Conservation (phyloP, 1,140 invertebrate genomes). For the Drosophila tristis region DNA sequence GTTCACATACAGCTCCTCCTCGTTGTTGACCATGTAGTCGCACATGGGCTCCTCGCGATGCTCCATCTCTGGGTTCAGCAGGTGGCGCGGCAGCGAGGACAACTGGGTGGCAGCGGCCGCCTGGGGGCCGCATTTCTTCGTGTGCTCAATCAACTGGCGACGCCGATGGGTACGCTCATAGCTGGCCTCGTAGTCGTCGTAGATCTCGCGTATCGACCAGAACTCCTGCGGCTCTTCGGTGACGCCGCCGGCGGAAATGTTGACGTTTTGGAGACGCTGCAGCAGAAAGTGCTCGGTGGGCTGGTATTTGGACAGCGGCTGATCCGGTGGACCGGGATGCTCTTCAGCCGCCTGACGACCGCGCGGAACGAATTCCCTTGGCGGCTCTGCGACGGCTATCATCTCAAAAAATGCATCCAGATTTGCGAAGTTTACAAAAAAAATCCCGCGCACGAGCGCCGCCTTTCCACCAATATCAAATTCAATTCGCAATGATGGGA, state of each 20-base stretch:
- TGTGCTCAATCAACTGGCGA: slow-evolving; percentile 61
- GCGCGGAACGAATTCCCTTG: slow-evolving; percentile 93
- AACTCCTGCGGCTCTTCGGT: slow-evolving; percentile 86
- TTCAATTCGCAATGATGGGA: slow-evolving; percentile 20
- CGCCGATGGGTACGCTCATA: slow-evolving; percentile 59
- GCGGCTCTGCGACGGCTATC: slow-evolving; percentile 78
- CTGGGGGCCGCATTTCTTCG: slow-evolving; percentile 63
- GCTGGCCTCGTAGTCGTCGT: slow-evolving; percentile 62
- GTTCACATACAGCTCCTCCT: slow-evolving; percentile 96
- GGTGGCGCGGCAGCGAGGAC: slow-evolving; percentile 52
- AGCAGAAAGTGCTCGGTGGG: slow-evolving; percentile 87
- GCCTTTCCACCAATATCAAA: slow-evolving; percentile 29
- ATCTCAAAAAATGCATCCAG: slow-evolving; percentile 76
- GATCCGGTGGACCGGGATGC: slow-evolving; percentile 88
- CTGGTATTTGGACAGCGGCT: slow-evolving; percentile 75
- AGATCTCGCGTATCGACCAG: slow-evolving; percentile 88
- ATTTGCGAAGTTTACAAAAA: slow-evolving; percentile 51
- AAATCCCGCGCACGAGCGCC: slow-evolving; percentile 37
- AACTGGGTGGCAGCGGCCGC: slow-evolving; percentile 63
- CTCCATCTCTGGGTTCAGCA: slow-evolving; percentile 39
- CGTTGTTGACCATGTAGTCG: slow-evolving; percentile 85
- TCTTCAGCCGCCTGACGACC: slow-evolving; percentile 91
- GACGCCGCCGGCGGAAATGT: slow-evolving; percentile 86
- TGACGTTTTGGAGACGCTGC: slow-evolving; percentile 90
- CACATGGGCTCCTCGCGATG: slow-evolving; percentile 66